Percentiles rank a stretch among this genome's conserved stretches.
These are phyloP conservation scores for Neodiprion virginianus DNA, from an alignment of 1,140 invertebrate species.

Conservation along the genomic window DNA sequence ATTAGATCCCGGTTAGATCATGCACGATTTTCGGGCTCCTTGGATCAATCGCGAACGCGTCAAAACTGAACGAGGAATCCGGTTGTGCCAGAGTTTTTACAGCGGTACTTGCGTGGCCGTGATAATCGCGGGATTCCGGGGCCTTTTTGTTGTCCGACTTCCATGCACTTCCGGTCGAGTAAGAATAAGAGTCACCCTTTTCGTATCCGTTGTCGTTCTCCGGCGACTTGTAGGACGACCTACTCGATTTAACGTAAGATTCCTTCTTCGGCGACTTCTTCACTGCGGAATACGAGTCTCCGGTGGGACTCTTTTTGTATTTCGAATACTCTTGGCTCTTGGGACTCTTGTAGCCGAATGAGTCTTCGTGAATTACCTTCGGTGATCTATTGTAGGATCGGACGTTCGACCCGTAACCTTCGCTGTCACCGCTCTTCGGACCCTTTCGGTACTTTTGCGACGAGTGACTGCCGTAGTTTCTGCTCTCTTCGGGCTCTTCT, in stretches of 20 bases:
- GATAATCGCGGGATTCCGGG: constrained; percentile 14
- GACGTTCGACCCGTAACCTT: constrained; percentile 25
- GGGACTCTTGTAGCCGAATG: constrained; percentile 40
- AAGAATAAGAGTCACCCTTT: constrained; percentile 34
- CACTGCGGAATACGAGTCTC: constrained; percentile 12
- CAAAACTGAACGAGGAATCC: neutral
- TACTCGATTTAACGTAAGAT: constrained; percentile 26
- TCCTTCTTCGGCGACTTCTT: constrained; percentile 29
- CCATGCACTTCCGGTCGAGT: constrained; percentile 28
- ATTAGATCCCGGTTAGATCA: constrained; percentile 30
- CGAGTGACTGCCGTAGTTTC: constrained; percentile 18
- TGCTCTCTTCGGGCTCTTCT: neutral
- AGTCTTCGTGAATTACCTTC: constrained; percentile 26
- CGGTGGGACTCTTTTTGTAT: constrained; percentile 4
- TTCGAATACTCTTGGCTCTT: constrained; percentile 24
- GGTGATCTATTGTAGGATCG: constrained; percentile 9
- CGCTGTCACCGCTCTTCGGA: constrained; percentile 22
- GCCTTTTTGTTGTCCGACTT: constrained; percentile 34
- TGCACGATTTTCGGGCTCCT: constrained; percentile 8
- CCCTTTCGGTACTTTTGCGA: neutral
- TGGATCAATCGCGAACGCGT: neutral
- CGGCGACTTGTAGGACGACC: constrained; percentile 34
- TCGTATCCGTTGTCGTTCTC: constrained; percentile 32
- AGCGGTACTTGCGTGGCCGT: neutral
- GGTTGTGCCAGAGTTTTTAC: constrained; percentile 2